Evolutionary conservation across 2,797 vertebrate species (phyloP).

Genomic region (Petrocephalus sullivani): DNA sequence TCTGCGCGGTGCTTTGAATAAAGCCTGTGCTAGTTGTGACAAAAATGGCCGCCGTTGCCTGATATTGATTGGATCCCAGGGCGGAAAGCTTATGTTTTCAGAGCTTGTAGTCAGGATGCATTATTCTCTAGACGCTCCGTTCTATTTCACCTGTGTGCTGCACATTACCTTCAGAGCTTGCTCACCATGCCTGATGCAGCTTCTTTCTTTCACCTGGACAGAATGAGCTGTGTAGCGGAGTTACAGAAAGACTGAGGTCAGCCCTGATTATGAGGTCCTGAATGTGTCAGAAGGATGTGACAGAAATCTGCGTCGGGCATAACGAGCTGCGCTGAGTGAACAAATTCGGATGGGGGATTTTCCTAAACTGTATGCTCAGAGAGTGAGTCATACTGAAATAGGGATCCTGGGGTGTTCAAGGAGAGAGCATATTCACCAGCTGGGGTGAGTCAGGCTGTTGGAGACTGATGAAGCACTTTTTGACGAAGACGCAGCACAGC

Average conservation of each 20-base stretch:
- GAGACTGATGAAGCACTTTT: not conserved
- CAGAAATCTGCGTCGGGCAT: not conserved
- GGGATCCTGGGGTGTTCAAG: not conserved
- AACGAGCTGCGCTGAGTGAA: not conserved
- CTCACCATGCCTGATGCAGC: not conserved
- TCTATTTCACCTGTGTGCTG: not conserved
- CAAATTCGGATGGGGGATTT: not conserved
- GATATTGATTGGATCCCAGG: not conserved
- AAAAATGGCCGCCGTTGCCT: not conserved
- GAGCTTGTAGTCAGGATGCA: not conserved
- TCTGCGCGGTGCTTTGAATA: not conserved
- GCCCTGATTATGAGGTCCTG: not conserved
- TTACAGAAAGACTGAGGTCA: not conserved
- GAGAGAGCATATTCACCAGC: not conserved
- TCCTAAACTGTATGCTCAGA: not conserved
- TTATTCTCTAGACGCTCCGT: not conserved
- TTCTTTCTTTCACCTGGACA: not conserved
- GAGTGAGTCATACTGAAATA: not conserved
- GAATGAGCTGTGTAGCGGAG: not conserved
- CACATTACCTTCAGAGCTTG: not conserved
- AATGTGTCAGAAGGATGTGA: not conserved
- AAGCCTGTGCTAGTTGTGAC: not conserved
- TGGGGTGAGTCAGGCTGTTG: not conserved
- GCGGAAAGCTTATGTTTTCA: not conserved
- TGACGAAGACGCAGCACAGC: not conserved